Evolutionary conservation across 1,140 invertebrate genomes (phyloP).

Genomic region (Tenebrio molitor): DNA sequence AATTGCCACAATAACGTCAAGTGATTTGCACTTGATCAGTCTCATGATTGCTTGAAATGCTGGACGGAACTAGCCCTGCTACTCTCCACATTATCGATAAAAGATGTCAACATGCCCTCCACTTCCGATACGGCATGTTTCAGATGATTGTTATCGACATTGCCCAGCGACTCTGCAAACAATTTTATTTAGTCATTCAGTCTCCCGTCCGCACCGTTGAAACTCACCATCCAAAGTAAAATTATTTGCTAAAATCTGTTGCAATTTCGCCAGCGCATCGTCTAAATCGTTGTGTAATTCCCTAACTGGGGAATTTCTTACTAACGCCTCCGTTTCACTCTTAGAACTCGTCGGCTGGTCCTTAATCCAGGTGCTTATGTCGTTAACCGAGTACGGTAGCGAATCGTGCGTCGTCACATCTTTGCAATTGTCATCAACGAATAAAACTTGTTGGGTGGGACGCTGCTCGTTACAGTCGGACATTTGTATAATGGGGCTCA

Average conservation of each 20-base stretch:
- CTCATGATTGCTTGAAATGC: slow-evolving; percentile 7
- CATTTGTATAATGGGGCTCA: slow-evolving; percentile 69
- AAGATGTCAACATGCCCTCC: slow-evolving; percentile 72
- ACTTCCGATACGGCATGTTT: slow-evolving; percentile 73
- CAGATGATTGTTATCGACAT: slow-evolving; percentile 71
- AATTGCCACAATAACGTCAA: neutral
- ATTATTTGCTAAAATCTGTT: slow-evolving; percentile 74
- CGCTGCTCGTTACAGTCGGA: slow-evolving; percentile 10
- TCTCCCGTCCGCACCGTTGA: neutral
- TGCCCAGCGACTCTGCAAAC: slow-evolving; percentile 67
- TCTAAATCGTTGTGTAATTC: slow-evolving; percentile 72
- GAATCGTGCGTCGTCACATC: slow-evolving; percentile 30
- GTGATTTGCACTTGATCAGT: neutral
- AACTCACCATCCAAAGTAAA: slow-evolving; percentile 71
- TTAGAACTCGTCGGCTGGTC: slow-evolving; percentile 50
- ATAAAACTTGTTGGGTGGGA: neutral
- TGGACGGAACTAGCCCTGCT: slow-evolving; percentile 59
- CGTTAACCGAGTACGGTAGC: slow-evolving; percentile 70
- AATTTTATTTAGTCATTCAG: slow-evolving; percentile 22
- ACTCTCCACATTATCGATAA: slow-evolving; percentile 69
- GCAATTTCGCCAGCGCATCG: slow-evolving; percentile 71
- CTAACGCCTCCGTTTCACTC: slow-evolving; percentile 17
- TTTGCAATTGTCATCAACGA: neutral
- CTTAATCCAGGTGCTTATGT: slow-evolving; percentile 71
- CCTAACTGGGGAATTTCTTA: slow-evolving; percentile 49